Evolutionary conservation across 2,113 vertebrate species (phyloP).

Genomic region (Clupea harengus): DNA sequence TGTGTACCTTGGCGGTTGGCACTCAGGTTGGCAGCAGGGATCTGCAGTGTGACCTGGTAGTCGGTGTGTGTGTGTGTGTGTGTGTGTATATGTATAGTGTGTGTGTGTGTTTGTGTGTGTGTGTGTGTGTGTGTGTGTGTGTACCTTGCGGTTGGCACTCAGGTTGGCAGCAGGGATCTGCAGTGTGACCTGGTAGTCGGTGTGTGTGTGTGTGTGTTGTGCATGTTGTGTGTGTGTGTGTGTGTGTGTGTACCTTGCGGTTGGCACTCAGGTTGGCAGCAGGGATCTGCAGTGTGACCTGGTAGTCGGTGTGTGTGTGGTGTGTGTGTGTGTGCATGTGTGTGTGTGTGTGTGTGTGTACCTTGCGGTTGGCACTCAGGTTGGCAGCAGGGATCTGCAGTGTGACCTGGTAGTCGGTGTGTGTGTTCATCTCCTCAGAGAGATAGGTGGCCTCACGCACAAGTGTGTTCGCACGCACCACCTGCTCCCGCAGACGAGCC

Average conservation of each 20-base stretch:
- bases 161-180: too few species aligned
- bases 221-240: too few species aligned
- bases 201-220: too few species aligned
- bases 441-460: constrained; percentile 96
- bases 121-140: constrained; percentile 22
- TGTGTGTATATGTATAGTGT: too few species aligned
- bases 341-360: constrained; percentile 50
- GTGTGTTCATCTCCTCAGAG: constrained; percentile 91
- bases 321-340: background rate
- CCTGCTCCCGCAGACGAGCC: constrained; percentile 91
- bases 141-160: too few species aligned
- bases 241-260: too few species aligned
- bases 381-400: constrained; percentile 96
- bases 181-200: too few species aligned
- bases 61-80: constrained; percentile 80
- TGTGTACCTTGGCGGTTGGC: constrained; percentile 93
- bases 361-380: constrained; percentile 97
- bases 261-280: too few species aligned
- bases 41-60: constrained; percentile 97
- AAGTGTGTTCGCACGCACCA: constrained; percentile 92
- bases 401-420: constrained; percentile 96
- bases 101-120: too few species aligned
- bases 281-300: too few species aligned
- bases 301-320: too few species aligned
- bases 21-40: constrained; percentile 94